These are phyloP conservation scores for Pseudorectes ferrugineus DNA, from an alignment of 2,113 vertebrate genomes.

Conservation along the genomic window DNA sequence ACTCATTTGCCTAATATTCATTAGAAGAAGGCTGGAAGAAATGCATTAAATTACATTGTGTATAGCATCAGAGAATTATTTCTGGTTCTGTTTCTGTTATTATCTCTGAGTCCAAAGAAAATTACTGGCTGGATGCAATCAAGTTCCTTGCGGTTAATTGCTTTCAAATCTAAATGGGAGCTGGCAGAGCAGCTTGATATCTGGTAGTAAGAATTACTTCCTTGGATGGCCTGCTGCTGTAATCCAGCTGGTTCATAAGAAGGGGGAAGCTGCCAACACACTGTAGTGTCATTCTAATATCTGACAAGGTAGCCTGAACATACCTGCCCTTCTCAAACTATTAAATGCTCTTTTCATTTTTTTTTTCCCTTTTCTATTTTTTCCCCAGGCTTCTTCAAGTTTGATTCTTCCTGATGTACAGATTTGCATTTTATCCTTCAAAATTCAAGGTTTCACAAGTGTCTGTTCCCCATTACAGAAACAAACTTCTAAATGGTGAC, in stretches of 20 bases:
- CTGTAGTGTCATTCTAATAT: not conserved
- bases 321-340: not conserved
- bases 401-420: not conserved
- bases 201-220: not conserved
- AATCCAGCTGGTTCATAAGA: not conserved
- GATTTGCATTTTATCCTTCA: not conserved
- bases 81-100: not conserved
- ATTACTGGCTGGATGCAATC: constrained; percentile 19
- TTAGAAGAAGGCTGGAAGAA: not conserved
- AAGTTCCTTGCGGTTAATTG: constrained; percentile 38
- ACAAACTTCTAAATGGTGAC: not conserved
- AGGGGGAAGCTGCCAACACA: not conserved
- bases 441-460: not conserved
- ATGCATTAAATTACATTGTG: not conserved
- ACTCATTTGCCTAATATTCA: not conserved
- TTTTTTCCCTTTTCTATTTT: fast-evolving
- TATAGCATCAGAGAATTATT: not conserved
- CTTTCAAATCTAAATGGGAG: constrained; percentile 25
- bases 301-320: not conserved
- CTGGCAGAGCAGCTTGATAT: constrained; percentile 10
- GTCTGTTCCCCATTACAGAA: not conserved
- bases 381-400: not conserved
- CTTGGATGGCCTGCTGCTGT: not conserved
- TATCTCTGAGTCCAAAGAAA: constrained; percentile 15
- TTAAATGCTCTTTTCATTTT: not conserved